These are phyloP conservation scores for Lutjanus argentimaculatus DNA, from an alignment of 2,797 vertebrate genomes.

Conservation along the genomic window DNA sequence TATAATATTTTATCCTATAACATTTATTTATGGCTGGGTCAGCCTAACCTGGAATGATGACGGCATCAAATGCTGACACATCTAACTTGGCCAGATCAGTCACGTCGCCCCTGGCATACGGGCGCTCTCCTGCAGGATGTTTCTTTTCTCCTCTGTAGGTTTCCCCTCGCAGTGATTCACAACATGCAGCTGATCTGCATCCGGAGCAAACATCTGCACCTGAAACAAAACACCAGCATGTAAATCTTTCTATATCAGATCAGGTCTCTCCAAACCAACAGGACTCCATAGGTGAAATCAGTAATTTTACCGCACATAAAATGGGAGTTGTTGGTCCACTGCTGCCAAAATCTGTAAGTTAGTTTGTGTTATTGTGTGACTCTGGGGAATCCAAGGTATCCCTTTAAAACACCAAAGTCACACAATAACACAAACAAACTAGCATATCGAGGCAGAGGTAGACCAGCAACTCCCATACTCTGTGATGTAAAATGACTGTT, in stretches of 20 bases:
- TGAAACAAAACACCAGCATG: slow-evolving; percentile 54
- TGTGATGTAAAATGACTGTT: too few species aligned
- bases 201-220: slow-evolving; percentile 90
- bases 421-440: too few species aligned
- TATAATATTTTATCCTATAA: neutral
- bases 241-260: neutral
- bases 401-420: too few species aligned
- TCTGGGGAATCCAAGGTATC: too few species aligned
- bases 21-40: neutral
- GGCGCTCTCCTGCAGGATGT: slow-evolving; percentile 90
- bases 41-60: slow-evolving; percentile 90
- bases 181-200: slow-evolving; percentile 91
- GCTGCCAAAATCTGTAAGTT: too few species aligned
- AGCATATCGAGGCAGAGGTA: too few species aligned
- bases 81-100: slow-evolving; percentile 85
- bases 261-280: too few species aligned
- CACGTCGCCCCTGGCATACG: slow-evolving; percentile 91
- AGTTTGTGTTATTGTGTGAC: too few species aligned
- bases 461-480: too few species aligned
- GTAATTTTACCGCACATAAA: too few species aligned
- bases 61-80: slow-evolving; percentile 83
- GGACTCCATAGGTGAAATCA: too few species aligned
- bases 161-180: slow-evolving; percentile 91
- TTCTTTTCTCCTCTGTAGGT: slow-evolving; percentile 87
- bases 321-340: too few species aligned